Evolutionary conservation across 2,888 invertebrate genomes (phyloP), one percentile per base, ranked within the genome.

Genomic region (Unio pictorum): DNA sequence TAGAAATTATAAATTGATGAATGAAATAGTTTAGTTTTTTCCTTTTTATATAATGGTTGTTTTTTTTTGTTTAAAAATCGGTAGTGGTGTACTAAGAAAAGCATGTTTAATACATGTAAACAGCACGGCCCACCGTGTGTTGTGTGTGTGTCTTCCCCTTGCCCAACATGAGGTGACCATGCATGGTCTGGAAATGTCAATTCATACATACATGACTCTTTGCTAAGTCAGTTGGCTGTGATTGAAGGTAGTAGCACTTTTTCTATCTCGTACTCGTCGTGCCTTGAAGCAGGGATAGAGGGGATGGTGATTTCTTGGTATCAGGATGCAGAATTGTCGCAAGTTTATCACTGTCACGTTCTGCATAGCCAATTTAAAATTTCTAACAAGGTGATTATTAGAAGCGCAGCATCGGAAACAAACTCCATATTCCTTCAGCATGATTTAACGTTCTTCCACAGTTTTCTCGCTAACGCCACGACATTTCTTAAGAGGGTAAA

Each of bases 191-290:
- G 23, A 23, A 23, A 23, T 23, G 23, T 23, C 23, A 23, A 23
- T 23, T 23, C 23, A 23, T 23, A 23, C 23, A 23, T 23, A 23
- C 23, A 66, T 7, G 7, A 28, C 23, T 63, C 56, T 55, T 66
- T 58, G 28, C 70, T 23, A 23, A 70, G 26, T 55, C 63, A n/a
- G 58, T 59, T 8, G 57, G 54, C 58, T 8, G 57, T 60, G 23
- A 71, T 57, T 30, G 23, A 26, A 1, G 26, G 18, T 26, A 1
- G 23, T 17, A n/a, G 17, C 23, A 15, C 15, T 58, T 8, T n/a
- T n/a, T 15, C 5, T 8, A 11, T 23, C 59, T 34, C 71, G 65
- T 64, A 61, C 71, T 23, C 67, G 64, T 67, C 65, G 61, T 71
- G 67, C 23, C 28, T 7, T 34, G 34, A 26, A 26, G 30, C 30